Evolutionary conservation across 1,140 invertebrate genomes (phyloP), one percentile per base, ranked within the genome.

Genomic region (Leptinotarsa lineolata): DNA sequence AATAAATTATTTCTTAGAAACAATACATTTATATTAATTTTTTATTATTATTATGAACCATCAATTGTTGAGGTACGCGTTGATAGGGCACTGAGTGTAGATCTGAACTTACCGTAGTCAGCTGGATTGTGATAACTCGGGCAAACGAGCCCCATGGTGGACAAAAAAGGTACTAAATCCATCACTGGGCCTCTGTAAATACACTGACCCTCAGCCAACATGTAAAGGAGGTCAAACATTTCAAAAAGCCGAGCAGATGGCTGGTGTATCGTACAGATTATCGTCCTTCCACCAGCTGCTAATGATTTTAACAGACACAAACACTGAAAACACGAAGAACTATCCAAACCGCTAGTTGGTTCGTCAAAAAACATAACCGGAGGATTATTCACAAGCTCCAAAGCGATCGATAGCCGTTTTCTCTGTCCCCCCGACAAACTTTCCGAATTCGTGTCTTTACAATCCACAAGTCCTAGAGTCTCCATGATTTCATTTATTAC

Each of bases 351-450:
- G 80, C 94, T 97, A n/a, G 96, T 98, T 2, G 97, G 96, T 83
- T 99, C 97, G 82, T 99, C 97, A 82, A 98, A 97, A 85, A 98
- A 97, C 92, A 99, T 96, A 22, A 98, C 92, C 54, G 96, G 95
- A 13, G 97, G 97, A 86, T 98, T 94, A 82, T 94, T 94, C 21
- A 95, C 92, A 77, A 94, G 86, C 84, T 94, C 93, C 79, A 94
- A 84, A 68, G 92, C 96, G 77, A 98, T 97, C 2, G 96, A 96
- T 54, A 98, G 85, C 16, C 97, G 89, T 84, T 98, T 98, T 70
- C 94, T 88, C 86, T 98, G 96, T 0, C 97, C 97, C 8, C 97
- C 97, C 21, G 95, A 97, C 15, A 98, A 87, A 79, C 91, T 92
- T 58, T 89, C 89, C 3, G 94, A 91, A 75, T 91, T 87, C 0